Evolutionary conservation across 1,140 invertebrate genomes (phyloP), one percentile per base, ranked within the genome.

Genomic region (Brachionus sp.): DNA sequence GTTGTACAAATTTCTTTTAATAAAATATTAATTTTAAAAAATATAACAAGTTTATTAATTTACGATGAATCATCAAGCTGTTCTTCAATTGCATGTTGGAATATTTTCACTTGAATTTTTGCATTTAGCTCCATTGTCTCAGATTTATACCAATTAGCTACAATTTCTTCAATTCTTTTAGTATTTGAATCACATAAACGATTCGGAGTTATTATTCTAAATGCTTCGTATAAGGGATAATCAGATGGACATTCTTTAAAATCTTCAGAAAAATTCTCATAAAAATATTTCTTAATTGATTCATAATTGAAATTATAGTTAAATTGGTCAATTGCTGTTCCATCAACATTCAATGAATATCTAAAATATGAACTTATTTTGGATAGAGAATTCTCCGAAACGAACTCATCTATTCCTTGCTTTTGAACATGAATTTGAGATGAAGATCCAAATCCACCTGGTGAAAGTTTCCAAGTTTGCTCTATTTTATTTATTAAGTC

Each of bases 81-180:
- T 19, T 75, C 70, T 75, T 75, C 70, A 46, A 75, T 75, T 44
- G 39, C 70, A 29, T 46, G 23, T 75, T 46, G 44, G 12, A 75
- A 9, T 42, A 75, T 75, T 75, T 46, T 75, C 9, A 42, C 66
- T 3, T 70, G 35, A 39, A 75, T 19, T 46, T 50, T 44, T 25
- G 29, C 70, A 75, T 12, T 46, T 23, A 16, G 16, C 12, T 13
- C 0, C 29, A 37, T 70, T 6, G 29, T 4, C 16, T 70, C 12
- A 1, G 9, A 16, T 46, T 25, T 75, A 39, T 46, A 75, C 70
- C 70, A 75, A 16, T 46, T 29, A 13, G 25, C 16, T 16, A 75
- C 44, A 46, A 19, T 25, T 13, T 33, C 44, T 75, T 75, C 25
- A 46, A 75, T 46, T 75, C 70, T 46, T 35, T 75, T 25, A 25